Conservation (phyloP, 23 tunicate species). For the Ascidia mentula region DNA sequence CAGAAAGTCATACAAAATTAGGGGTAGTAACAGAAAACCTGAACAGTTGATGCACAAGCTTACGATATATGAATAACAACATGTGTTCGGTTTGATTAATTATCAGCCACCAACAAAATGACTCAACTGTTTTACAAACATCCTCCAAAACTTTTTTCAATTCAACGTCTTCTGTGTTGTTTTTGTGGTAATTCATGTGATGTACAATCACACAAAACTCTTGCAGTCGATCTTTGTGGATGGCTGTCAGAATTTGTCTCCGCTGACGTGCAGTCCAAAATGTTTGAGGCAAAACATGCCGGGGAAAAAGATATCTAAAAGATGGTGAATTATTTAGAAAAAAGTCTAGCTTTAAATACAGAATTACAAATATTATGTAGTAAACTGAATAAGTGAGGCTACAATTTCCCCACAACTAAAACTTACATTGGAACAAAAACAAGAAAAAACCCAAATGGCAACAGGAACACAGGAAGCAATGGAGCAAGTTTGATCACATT, state of each 20-base stretch:
- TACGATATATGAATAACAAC: not conserved
- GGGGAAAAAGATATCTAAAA: conserved; percentile 15
- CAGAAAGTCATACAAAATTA: no score
- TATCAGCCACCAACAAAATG: not conserved
- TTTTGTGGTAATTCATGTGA: conserved; percentile 16
- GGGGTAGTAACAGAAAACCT: no score
- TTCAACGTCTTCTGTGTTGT: not conserved
- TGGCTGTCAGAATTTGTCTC: not conserved
- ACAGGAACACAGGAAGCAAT: not conserved
- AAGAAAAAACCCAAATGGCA: conserved; percentile 15
- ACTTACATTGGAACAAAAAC: conserved; percentile 1
- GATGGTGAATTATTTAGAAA: not conserved
- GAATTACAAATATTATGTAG: not conserved
- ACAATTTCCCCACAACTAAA: no score
- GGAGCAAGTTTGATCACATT: conserved; percentile 17
- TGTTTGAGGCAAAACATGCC: conserved; percentile 8
- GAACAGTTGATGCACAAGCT: not conserved
- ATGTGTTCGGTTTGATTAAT: no score
- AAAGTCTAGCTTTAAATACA: not conserved
- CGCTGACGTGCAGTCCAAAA: conserved; percentile 5
- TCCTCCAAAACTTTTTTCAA: not conserved
- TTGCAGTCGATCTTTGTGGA: not conserved
- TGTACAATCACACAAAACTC: not conserved
- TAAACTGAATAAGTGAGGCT: no score
- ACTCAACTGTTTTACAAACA: not conserved